Base-by-base conservation (phyloP, 2,888 invertebrate species). In the Stomorhina lunata region DNA sequence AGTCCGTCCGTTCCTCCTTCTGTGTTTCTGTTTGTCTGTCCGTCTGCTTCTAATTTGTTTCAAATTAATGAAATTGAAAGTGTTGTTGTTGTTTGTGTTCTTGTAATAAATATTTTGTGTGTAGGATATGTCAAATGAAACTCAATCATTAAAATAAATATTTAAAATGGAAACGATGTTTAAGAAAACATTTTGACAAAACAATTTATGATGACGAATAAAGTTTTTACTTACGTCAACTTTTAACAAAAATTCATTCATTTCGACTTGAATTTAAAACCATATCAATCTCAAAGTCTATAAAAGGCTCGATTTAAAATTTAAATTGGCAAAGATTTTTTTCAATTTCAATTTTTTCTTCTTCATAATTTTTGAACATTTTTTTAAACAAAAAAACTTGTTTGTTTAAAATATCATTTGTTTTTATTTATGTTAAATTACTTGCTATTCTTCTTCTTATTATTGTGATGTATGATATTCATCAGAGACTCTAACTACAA, bases 271-370 rank as follows among this genome's bases (percentile, higher is more conserved):
- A n/a, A n/a, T n/a, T n/a, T n/a, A n/a, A n/a, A n/a, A n/a, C n/a
- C n/a, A n/a, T n/a, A n/a, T n/a, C n/a, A n/a, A n/a, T n/a, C n/a
- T n/a, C 7, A 43, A 53, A 57, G 17, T 65, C 77, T 48, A 72
- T 53, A 75, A 71, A 79, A 66, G 77, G 69, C 69, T 29, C 43
- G 78, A 50, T 63, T 48, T 73, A 20, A 81, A 55, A 73, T 73
- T 81, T 63, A 53, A 81, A 81, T 81, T 81, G 72, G 68, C 66
- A 72, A 68, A 68, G 63, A 75, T 78, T 75, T 15, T n/a, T 55
- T 69, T 43, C 25, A 9, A 61, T 57, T 32, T 34, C 48, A 27
- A 29, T 59, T 40, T 15, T 25, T n/a, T 75, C 20, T 40, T 73
- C 37, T 32, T 2, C 12, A 63, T 50, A 63, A 32, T 25, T 4